Base-by-base conservation (phyloP, 2,797 vertebrate genomes). In the Sorex maritimensis region DNA sequence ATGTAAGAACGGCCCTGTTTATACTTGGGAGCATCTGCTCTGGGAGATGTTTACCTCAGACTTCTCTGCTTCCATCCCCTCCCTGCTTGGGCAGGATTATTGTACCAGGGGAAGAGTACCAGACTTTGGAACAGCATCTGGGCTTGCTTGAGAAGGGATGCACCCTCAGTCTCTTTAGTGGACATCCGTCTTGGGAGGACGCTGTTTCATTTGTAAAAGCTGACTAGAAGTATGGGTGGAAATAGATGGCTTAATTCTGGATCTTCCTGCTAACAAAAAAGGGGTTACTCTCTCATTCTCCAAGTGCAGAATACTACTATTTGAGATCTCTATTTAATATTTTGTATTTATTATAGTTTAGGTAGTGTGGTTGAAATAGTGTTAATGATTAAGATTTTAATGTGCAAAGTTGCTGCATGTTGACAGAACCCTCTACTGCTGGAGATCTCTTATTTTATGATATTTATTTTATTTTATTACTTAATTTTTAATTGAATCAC, bases 1-100 rank as follows among this genome's bases (percentile, higher is more conserved):
- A n/a, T 38, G 26, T 79, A 92, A 34, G 95, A n/a, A 2, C 41
- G 41, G 38, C 26, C 5, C 12, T 82, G 34, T 41, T 95, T 90
- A 84, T 67, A 38, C 49, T 81, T 49, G 52, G 10, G 75, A 91
- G 49, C n/a, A 41, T 6, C 49, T 77, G 91, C 67, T 26, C n/a
- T 49, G 12, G 55, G 65, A n/a, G 4, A 72, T 85, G 44, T 78
- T 49, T 93, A 26, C 30, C 13, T 0, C 14, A 0, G 34, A 14
- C 75, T 38, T 24, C 0, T 23, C 6, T 19, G 77, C 28, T 24
- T 65, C 24, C 2, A 0, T 24, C 34, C 55, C 2, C 46, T 65
- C 0, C 44, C 68, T 44, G 68, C 52, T 79, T 30, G 6, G 5
- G 61, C 58, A 81, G 73, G 41, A 26, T 1, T 84, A 41, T 28